A percentile compares a stretch with the other conserved stretches of the same genome.
These are phyloP conservation scores for Torymus auratus DNA, from an alignment of 2,888 invertebrate genomes.

Conservation along the genomic window DNA sequence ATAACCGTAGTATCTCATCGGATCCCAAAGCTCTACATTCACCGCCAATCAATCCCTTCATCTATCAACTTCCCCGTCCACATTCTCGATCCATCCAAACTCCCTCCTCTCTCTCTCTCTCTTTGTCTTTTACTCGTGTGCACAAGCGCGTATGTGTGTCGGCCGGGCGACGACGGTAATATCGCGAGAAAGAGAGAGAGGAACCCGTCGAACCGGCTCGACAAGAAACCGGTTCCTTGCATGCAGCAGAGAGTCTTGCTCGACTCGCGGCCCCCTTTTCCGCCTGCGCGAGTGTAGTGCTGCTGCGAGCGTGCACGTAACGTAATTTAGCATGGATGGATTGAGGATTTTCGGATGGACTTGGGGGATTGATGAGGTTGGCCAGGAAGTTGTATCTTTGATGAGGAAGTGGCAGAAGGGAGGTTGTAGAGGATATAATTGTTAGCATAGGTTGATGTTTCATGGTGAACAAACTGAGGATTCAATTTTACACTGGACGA, in stretches of 20 bases:
- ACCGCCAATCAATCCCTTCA: neutral
- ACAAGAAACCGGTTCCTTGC: slow-evolving; percentile 29
- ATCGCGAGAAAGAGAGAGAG: neutral
- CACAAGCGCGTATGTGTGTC: too few species aligned
- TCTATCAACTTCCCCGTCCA: neutral
- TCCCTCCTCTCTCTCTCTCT: neutral
- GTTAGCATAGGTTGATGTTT: too few species aligned
- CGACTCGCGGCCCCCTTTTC: slow-evolving; percentile 40
- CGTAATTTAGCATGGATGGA: too few species aligned
- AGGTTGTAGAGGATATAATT: too few species aligned
- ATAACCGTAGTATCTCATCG: neutral
- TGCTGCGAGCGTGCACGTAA: neutral
- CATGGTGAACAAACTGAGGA: too few species aligned
- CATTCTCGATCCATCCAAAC: neutral
- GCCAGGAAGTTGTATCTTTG: too few species aligned
- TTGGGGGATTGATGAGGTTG: too few species aligned
- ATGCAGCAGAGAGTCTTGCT: neutral
- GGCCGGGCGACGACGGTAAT: slow-evolving; percentile 16
- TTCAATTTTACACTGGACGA: too few species aligned
- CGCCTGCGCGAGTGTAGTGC: neutral
- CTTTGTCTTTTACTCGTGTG: slow-evolving; percentile 17
- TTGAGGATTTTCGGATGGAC: too few species aligned
- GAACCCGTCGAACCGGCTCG: slow-evolving; percentile 30
- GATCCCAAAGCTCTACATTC: neutral
- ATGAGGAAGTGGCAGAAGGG: too few species aligned